phyloP scores from a whole-genome alignment of 2,888 invertebrate genomes.

The Hemithea aestivaria region DNA sequence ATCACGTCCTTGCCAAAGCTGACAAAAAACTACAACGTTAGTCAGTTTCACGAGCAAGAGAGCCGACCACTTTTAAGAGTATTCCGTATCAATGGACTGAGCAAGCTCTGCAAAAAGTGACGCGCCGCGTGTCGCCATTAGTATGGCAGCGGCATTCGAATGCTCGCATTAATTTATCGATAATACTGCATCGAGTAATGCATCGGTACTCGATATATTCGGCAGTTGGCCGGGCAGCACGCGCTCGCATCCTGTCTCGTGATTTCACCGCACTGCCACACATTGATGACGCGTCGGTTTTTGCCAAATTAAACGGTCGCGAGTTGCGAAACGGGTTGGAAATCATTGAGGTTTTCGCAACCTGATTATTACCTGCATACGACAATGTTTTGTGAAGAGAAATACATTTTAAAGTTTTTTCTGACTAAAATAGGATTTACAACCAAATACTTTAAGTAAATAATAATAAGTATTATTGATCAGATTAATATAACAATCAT shows the following conservation, averaged over 20 bases:
- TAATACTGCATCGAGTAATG: constrained; percentile 70
- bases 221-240: constrained; percentile 45
- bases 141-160: constrained; percentile 66
- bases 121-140: constrained; percentile 72
- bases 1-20: constrained; percentile 53
- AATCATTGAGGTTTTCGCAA: constrained; percentile 23
- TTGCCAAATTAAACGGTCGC: constrained; percentile 27
- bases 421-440: no score
- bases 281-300: constrained; percentile 28
- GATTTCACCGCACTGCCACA: constrained; percentile 29
- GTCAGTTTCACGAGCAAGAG: constrained; percentile 52
- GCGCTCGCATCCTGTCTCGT: constrained; percentile 58
- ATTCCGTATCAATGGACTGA: constrained; percentile 60
- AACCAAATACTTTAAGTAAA: no score
- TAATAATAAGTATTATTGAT: no score
- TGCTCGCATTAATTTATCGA: constrained; percentile 76
- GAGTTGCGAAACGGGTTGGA: constrained; percentile 22
- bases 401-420: no score
- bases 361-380: constrained; percentile 15
- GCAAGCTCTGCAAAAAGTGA: constrained; percentile 51
- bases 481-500: no score
- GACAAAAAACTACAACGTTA: constrained; percentile 57
- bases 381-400: constrained; percentile 7
- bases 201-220: constrained; percentile 32
- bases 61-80: constrained; percentile 54